phyloP scores from a whole-genome alignment of 1,140 invertebrate species.

The Lasioglossum baleicum region DNA sequence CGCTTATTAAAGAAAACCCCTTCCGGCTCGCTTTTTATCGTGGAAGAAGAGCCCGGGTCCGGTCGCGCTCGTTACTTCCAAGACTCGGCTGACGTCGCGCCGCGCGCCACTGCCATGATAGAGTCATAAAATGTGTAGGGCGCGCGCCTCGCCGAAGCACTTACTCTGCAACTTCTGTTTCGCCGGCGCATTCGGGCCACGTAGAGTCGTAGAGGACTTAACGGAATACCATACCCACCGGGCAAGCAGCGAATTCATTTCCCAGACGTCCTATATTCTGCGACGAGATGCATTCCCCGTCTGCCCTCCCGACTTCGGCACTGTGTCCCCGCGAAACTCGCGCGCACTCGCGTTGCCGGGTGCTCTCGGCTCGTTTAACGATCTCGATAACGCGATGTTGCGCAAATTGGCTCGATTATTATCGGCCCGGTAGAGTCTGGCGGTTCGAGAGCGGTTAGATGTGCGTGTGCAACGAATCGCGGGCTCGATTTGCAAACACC shows the following conservation, averaged over 20 bases:
- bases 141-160: not conserved
- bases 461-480: not conserved
- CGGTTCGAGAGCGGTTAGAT: not conserved
- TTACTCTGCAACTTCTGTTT: slow-evolving; percentile 24
- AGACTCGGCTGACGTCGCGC: not conserved
- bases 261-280: slow-evolving; percentile 25
- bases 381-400: not conserved
- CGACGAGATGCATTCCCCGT: not conserved
- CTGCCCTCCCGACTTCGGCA: not conserved
- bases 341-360: not conserved
- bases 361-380: not conserved
- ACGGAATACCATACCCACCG: slow-evolving; percentile 5
- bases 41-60: not conserved
- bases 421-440: not conserved
- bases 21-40: no score
- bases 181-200: slow-evolving; percentile 31
- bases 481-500: not conserved
- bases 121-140: slow-evolving; percentile 19
- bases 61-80: slow-evolving; percentile 23
- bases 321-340: not conserved
- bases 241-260: slow-evolving; percentile 37
- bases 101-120: not conserved
- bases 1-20: no score
- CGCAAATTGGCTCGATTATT: not conserved
- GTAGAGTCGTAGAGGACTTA: slow-evolving; percentile 43